phyloP scores from a whole-genome alignment of 2,113 vertebrate species.

The Syngnathus typhle region DNA sequence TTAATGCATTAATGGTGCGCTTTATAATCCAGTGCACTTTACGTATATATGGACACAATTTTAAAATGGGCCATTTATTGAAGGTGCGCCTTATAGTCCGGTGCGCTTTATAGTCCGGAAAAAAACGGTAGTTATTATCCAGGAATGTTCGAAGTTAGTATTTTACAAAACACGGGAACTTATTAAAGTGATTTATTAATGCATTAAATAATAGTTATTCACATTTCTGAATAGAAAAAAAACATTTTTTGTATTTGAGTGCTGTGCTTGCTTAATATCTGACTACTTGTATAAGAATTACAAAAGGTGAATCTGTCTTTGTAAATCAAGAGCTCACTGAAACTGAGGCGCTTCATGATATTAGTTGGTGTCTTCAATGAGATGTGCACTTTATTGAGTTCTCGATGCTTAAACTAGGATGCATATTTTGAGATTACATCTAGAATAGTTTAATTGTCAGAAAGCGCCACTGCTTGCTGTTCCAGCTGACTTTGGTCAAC shows the following conservation, averaged over 20 bases:
- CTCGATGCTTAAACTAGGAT: not conserved
- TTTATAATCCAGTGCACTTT: too few species aligned
- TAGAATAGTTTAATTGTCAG: not conserved
- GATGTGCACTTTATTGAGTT: not conserved
- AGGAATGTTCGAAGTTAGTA: too few species aligned
- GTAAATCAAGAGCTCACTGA: not conserved
- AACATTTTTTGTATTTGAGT: not conserved
- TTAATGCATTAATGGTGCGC: too few species aligned
- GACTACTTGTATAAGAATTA: not conserved
- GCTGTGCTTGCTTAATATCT: not conserved
- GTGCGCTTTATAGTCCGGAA: too few species aligned
- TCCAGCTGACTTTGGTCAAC: not conserved
- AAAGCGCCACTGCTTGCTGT: not conserved
- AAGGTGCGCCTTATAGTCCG: too few species aligned
- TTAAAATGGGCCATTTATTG: too few species aligned
- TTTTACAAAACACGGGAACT: too few species aligned
- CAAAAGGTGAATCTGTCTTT: not conserved
- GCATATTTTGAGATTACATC: not conserved
- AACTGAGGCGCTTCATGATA: not conserved
- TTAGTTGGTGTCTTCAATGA: not conserved
- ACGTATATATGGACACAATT: too few species aligned
- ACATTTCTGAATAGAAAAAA: not conserved
- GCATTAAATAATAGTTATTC: not conserved
- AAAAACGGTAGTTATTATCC: too few species aligned
- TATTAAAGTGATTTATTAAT: too few species aligned